These are phyloP conservation scores for Orthosia gracilis DNA, from an alignment of 2,888 invertebrate species.

Conservation along the genomic window DNA sequence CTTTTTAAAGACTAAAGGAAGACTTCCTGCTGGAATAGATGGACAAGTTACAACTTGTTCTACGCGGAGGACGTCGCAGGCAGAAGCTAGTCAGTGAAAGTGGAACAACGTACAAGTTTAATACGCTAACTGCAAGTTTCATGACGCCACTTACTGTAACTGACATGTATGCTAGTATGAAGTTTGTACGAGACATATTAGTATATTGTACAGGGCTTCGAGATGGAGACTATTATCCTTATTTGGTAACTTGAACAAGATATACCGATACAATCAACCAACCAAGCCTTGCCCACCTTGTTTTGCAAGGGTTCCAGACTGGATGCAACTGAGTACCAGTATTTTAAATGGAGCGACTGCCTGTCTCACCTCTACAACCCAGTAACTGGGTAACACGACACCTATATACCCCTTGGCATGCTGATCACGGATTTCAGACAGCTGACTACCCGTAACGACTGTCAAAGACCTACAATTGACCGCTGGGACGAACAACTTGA, in stretches of 20 bases:
- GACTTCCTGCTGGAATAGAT: not conserved
- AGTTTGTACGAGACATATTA: not conserved
- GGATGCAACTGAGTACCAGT: too few species aligned
- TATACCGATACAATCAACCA: not conserved
- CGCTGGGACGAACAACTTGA: too few species aligned
- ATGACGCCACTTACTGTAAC: not conserved
- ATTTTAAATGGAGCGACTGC: too few species aligned
- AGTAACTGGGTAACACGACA: too few species aligned
- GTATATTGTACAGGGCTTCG: not conserved
- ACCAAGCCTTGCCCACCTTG: too few species aligned
- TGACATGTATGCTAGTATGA: conserved; percentile 1
- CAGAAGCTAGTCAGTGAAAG: too few species aligned
- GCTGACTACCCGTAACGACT: too few species aligned
- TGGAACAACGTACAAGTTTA: not conserved
- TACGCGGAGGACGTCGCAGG: not conserved
- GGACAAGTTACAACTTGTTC: not conserved
- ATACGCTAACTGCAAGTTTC: conserved; percentile 1
- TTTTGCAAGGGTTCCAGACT: too few species aligned
- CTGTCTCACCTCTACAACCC: too few species aligned
- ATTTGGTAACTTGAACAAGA: not conserved
- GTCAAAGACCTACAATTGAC: too few species aligned
- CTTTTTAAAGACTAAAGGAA: not conserved
- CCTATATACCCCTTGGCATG: too few species aligned
- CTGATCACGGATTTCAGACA: too few species aligned
- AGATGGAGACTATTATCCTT: not conserved